Conservation (phyloP, 2,113 vertebrate species). For the Perca schrenkii region DNA sequence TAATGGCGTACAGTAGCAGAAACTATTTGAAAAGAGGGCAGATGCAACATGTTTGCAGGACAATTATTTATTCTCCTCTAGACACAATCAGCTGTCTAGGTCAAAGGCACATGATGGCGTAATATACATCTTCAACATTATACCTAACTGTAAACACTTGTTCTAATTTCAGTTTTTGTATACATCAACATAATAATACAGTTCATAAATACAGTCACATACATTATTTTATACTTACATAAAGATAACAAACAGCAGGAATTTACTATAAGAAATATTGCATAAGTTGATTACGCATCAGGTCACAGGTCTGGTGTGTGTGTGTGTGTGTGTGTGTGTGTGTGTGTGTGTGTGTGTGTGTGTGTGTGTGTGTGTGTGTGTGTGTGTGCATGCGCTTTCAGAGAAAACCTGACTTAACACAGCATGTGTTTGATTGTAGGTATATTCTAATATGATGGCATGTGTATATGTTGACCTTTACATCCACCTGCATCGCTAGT, state of each 20-base stretch:
- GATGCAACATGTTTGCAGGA: constrained; percentile 28
- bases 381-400: background rate
- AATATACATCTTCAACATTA: constrained; percentile 28
- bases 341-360: background rate
- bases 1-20: background rate
- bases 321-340: constrained; percentile 11
- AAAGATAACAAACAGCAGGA: constrained; percentile 37
- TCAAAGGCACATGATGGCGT: constrained; percentile 34
- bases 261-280: constrained; percentile 26
- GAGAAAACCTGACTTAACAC: constrained; percentile 31
- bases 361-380: constrained; percentile 10
- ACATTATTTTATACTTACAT: constrained; percentile 28
- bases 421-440: constrained; percentile 5
- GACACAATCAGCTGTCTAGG: constrained; percentile 45
- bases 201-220: constrained; percentile 67
- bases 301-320: constrained; percentile 21
- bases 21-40: constrained; percentile 2
- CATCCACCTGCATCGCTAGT: background rate
- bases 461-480: background rate
- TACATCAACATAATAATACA: constrained; percentile 38
- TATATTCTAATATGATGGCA: constrained; percentile 1
- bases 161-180: constrained; percentile 25
- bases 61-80: constrained; percentile 68
- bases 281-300: constrained; percentile 25
- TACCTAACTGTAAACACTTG: constrained; percentile 33